Evolutionary conservation across 2,888 invertebrate species (phyloP).

Genomic region (Tenthredo livida): DNA sequence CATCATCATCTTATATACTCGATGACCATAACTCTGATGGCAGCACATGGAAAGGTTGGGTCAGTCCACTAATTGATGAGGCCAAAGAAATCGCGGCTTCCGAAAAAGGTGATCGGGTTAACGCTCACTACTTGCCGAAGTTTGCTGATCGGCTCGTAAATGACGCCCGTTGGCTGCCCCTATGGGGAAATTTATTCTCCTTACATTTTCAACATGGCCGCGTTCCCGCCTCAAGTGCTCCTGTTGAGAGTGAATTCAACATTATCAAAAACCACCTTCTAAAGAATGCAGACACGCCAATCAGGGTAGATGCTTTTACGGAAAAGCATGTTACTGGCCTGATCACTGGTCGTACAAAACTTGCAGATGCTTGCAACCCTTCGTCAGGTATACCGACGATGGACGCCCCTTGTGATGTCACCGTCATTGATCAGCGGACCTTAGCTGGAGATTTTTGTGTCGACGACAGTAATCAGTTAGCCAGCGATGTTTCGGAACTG

Average conservation of each 20-base stretch:
- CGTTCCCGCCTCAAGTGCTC: conserved; percentile 55
- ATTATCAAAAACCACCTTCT: conserved; percentile 53
- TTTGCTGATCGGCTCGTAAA: conserved; percentile 34
- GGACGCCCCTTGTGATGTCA: too few species aligned
- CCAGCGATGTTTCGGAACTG: too few species aligned
- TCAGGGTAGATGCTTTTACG: conserved; percentile 54
- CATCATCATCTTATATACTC: too few species aligned
- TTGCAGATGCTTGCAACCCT: not conserved
- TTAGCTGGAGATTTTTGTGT: too few species aligned
- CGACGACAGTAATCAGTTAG: too few species aligned
- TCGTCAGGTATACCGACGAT: too few species aligned
- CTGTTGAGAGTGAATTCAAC: conserved; percentile 54
- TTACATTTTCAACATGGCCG: conserved; percentile 55
- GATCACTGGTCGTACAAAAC: conserved; percentile 50
- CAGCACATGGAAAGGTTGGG: not conserved
- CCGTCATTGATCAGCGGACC: too few species aligned
- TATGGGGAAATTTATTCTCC: conserved; percentile 54
- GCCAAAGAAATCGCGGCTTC: not conserved
- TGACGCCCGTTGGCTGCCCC: conserved; percentile 51
- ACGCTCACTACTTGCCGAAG: conserved; percentile 48
- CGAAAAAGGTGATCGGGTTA: conserved; percentile 3
- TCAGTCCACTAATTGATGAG: not conserved
- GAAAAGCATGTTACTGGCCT: conserved; percentile 50
- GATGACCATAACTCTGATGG: not conserved
- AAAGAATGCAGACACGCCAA: conserved; percentile 28